These are phyloP conservation scores for Pyrgus malvae DNA, from an alignment of 2,888 invertebrate species.

Conservation along the genomic window DNA sequence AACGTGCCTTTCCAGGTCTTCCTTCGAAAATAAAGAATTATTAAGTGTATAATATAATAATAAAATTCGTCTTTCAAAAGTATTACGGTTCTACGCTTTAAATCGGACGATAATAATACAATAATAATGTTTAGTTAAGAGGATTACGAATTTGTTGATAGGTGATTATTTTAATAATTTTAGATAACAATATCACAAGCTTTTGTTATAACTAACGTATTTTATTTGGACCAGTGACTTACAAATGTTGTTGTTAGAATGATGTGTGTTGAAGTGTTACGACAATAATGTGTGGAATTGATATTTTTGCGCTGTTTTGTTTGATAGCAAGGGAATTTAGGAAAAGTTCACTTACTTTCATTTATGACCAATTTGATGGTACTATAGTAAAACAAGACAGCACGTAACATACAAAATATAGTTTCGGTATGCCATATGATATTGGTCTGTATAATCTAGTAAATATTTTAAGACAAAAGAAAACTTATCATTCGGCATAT, in stretches of 20 bases:
- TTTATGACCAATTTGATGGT: background rate
- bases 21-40: slow-evolving; percentile 41
- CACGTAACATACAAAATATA: slow-evolving; percentile 1
- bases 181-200: slow-evolving; percentile 38
- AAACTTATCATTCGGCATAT: slow-evolving; percentile 26
- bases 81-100: slow-evolving; percentile 79
- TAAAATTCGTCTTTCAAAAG: slow-evolving; percentile 53
- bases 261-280: background rate
- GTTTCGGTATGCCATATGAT: slow-evolving; percentile 25
- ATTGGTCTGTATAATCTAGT: background rate
- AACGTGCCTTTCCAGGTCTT: slow-evolving; percentile 66
- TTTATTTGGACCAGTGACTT: slow-evolving; percentile 44
- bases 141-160: slow-evolving; percentile 48
- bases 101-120: slow-evolving; percentile 62
- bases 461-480: background rate
- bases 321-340: background rate
- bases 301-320: slow-evolving; percentile 14
- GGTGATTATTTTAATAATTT: slow-evolving; percentile 43
- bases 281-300: slow-evolving; percentile 1
- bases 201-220: slow-evolving; percentile 51
- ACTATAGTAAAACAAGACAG: background rate
- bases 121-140: slow-evolving; percentile 35
- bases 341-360: background rate
- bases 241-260: slow-evolving; percentile 27
- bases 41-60: slow-evolving; percentile 25